phyloP scores from a whole-genome alignment of 2,113 vertebrate species.

The Dicentrarchus labrax region DNA sequence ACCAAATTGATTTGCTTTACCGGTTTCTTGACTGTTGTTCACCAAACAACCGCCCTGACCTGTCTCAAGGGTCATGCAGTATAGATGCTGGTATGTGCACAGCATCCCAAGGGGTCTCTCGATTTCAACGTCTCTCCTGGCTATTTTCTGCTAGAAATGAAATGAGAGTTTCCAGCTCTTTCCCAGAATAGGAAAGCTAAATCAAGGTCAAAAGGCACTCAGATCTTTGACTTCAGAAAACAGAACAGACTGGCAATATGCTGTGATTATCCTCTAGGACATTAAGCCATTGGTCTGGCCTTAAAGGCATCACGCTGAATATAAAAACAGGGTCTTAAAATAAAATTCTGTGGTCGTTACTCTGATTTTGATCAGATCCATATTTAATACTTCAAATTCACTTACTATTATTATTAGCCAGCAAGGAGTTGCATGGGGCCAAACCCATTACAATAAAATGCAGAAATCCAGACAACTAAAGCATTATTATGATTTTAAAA shows the following conservation, averaged over 20 bases:
- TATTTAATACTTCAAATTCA: constrained; percentile 38
- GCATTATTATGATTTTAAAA: constrained; percentile 13
- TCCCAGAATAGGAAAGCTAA: constrained; percentile 41
- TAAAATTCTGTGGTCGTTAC: constrained; percentile 40
- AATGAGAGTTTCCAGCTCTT: constrained; percentile 38
- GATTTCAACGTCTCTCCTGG: constrained; percentile 12
- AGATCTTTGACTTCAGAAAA: constrained; percentile 36
- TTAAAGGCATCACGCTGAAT: constrained; percentile 42
- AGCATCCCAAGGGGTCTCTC: constrained; percentile 26
- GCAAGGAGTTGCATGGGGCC: background rate
- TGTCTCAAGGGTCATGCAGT: constrained; percentile 9
- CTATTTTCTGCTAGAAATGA: constrained; percentile 30
- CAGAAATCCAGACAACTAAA: background rate
- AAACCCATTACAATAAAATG: constrained; percentile 37
- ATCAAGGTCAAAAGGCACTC: constrained; percentile 53
- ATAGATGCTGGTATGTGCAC: background rate
- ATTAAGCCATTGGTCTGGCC: constrained; percentile 43
- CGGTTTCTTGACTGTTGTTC: background rate
- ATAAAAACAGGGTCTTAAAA: constrained; percentile 35
- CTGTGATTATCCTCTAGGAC: constrained; percentile 49
- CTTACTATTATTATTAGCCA: constrained; percentile 11
- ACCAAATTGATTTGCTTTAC: background rate
- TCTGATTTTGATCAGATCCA: constrained; percentile 46
- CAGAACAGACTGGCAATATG: constrained; percentile 19
- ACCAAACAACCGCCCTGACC: constrained; percentile 5